Base-by-base conservation (phyloP, 2,797 vertebrate species). In the Threskiornis aethiopicus region DNA sequence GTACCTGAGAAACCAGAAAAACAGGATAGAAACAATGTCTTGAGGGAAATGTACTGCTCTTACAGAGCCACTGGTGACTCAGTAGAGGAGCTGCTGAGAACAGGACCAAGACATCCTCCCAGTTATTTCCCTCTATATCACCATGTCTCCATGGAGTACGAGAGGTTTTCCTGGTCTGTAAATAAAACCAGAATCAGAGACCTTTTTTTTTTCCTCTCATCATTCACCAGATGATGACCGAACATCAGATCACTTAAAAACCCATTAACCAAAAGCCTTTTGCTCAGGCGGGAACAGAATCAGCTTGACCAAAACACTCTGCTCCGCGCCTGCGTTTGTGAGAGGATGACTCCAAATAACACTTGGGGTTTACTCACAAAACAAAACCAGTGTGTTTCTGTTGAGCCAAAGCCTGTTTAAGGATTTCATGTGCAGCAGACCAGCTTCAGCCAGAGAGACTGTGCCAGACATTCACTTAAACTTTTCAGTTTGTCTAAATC, bases 1-100 rank as follows among this genome's bases (percentile, higher is more conserved):
- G 47, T 84, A 93, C 87, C 72, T 84, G 89, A 96, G 88, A 97
- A 96, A 96, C 87, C 91, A 92, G 97, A 97, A 96, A 93, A 96
- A 80, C 92, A 70, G 93, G 94, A 66, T 76, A 83, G 55, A 65
- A 90, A 64, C 33, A 81, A 70, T 46, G 42, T 90, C 55, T 87
- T 59, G 46, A 66, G 41, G 72, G 58, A 81, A 96, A 80, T 1
- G 0, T 44, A 21, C 9, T 70, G 80, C 47, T 93, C 42, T 85
- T 59, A 69, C 46, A 70, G 62, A 81, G 54, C 37, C 37, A 52
- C n/a, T 47, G 55, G 22, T 67, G 78, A 72, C 47, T 59, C 0
- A 0, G 26, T 28, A 59, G 66, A 92, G 46, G 49, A 88, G 44
- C n/a, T 69, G 77, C 47, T 86, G 86, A 83, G 65, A 87, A 44